Evolutionary conservation across 2,888 invertebrate species (phyloP), one percentile per base, ranked within the genome.

Genomic region (Creontiades dilutus): DNA sequence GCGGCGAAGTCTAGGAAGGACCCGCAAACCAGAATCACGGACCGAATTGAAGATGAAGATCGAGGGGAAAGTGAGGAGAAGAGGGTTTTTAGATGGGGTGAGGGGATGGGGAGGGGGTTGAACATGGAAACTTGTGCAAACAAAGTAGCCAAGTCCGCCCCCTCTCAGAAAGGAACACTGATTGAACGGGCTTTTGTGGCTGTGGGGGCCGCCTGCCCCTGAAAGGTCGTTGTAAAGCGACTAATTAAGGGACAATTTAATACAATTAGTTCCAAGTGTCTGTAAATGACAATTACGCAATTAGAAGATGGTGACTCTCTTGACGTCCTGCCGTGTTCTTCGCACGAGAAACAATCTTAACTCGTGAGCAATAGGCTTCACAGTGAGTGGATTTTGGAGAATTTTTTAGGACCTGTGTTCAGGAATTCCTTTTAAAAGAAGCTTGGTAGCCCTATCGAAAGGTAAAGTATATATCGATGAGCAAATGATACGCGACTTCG

Each of bases 211-310:
- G 68, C 47, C 86, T 86, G 86, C 19, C 86, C 86, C 86, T 86
- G 68, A 86, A 86, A 86, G 86, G 86, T 86, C 75, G 75, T 75
- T 47, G 86, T 86, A 75, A 86, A 86, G 61, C 86, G 48, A 86
- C 86, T 86, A 86, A 86, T 86, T 86, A 55, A 75, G 75, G 86
- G 86, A 86, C 86, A 75, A 86, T 86, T 86, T 86, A 75, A 86
- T 86, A 48, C 86, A 86, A 86, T 86, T 86, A 86, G 86, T n/a
- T 7, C 19, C 85, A 75, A 86, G 75, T 75, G 86, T 86, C 86
- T 86, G 86, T 86, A 86, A 86, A 86, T 86, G 86, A 86, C 86
- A 86, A 86, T 86, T 86, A 86, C 86, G 68, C 86, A 86, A 75
- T 86, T 86, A 86, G 75, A 48, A 12, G 82, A 23, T 0, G 68